Evolutionary conservation across 2,888 invertebrate genomes (phyloP), one percentile per base, ranked within the genome.

Genomic region (Meta bourneti): DNA sequence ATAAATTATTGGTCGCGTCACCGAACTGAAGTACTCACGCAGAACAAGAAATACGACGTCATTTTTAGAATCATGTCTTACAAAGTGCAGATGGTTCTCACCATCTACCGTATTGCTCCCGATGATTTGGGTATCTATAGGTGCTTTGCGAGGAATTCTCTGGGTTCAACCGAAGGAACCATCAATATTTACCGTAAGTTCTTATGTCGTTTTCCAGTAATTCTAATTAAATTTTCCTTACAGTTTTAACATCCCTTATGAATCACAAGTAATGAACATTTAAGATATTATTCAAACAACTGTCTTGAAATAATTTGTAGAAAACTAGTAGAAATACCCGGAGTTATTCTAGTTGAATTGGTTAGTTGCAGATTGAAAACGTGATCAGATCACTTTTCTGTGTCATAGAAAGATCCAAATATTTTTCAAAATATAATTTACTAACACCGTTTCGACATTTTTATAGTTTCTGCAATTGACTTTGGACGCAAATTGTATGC

Each of bases 1-100:
- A 96, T 98, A 91, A 98, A 98, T 95, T 97, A 97, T 95, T 97
- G 97, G 97, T 96, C 97, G 61, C 93, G 93, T 71, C 94, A 94
- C 71, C 93, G 94, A 51, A 93, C 93, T 7, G 93, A 93, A 75
- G 93, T 93, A 93, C 92, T 93, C 69, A 84, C 93, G 19, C 71
- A 89, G 72, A 89, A 97, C 85, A 95, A 95, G 89, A 98, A 98
- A 95, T 98, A 98, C 95, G 93, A 93, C 34, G 93, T 93, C 19
- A 72, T 87, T 13, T 89, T 84, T 34, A 20, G 49, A 9, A 71
- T 84, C 34, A 16, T 34, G 20, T 54, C 84, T 0, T 84, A 84
- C 75, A 84, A 84, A 54, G 34, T 77, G 16, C 97, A 98, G 94
- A 98, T 98, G 98, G 96, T 96, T 94, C 96, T 98, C 89, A 97